phyloP scores from a whole-genome alignment of 2,113 vertebrate species.

The human region GRCh38 chrX:38928001-38928500 shows the following conservation, averaged over 20 bases:
- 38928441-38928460: too few species aligned
- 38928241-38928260: not conserved
- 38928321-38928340: not conserved
- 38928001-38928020: not conserved
- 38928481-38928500: too few species aligned
- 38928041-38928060: not conserved
- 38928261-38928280: not conserved
- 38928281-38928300: not conserved
- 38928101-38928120: not conserved
- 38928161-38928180: not conserved
- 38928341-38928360: not conserved
- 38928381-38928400: not conserved
- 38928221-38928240: slow-evolving; percentile 21
- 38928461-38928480: too few species aligned
- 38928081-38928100: not conserved
- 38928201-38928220: not conserved
- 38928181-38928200: not conserved
- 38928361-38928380: not conserved
- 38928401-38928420: too few species aligned
- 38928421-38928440: too few species aligned
- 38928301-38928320: not conserved
- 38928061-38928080: slow-evolving; percentile 21
- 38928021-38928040: not conserved
- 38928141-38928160: not conserved
- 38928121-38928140: slow-evolving; percentile 8